Conservation (phyloP, 1,140 invertebrate genomes). For the Mya arenaria region DNA sequence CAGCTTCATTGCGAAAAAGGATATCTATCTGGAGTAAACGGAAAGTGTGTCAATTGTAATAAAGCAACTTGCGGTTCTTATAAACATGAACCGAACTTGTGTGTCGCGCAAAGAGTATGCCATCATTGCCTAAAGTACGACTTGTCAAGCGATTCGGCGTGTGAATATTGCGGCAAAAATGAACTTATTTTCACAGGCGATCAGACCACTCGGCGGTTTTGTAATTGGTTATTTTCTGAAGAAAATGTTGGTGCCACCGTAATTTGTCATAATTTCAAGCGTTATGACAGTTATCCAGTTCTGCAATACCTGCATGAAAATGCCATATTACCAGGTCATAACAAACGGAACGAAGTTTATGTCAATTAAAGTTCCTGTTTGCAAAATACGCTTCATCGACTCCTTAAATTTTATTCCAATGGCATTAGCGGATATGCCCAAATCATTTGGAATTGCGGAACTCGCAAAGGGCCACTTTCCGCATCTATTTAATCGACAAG, state of each 20-base stretch:
- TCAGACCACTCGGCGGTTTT: not conserved
- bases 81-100: conserved; percentile 53
- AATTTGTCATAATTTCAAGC: conserved; percentile 25
- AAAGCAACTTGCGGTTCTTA: conserved; percentile 40
- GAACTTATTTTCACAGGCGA: conserved; percentile 11
- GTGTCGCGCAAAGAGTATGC: conserved; percentile 59
- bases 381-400: conserved; percentile 10
- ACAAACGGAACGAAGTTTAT: conserved; percentile 11
- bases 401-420: conserved; percentile 33
- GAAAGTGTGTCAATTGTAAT: conserved; percentile 50
- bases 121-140: conserved; percentile 30
- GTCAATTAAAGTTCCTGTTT: conserved; percentile 8
- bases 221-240: conserved; percentile 26
- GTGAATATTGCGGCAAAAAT: conserved; percentile 17
- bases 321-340: conserved; percentile 1
- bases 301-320: conserved; percentile 1
- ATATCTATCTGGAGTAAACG: conserved; percentile 13
- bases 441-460: conserved; percentile 20
- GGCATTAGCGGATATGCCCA: conserved; percentile 7
- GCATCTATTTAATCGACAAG: conserved; percentile 12
- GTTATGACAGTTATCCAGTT: conserved; percentile 9
- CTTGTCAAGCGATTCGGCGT: not conserved
- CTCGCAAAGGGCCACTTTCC: conserved; percentile 45
- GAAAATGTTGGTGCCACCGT: conserved; percentile 8
- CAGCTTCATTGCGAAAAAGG: conserved; percentile 28